These are phyloP conservation scores for Sandelia bainsii DNA, from an alignment of 2,797 vertebrate species.

Conservation along the genomic window DNA sequence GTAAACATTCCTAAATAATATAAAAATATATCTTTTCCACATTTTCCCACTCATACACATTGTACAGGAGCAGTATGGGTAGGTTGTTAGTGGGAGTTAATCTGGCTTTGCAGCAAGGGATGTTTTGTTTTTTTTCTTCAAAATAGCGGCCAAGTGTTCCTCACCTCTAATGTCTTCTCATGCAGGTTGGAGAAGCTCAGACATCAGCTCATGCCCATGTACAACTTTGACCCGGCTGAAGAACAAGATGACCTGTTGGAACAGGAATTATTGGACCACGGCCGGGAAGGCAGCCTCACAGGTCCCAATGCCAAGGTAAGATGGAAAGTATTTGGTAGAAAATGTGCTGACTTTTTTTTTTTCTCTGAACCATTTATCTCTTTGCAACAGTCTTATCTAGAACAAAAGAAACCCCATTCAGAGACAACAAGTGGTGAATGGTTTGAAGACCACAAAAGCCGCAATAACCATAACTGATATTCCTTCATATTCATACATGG, in stretches of 20 bases:
- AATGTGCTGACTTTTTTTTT: background rate
- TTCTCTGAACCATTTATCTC: background rate
- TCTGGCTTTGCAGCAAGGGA: background rate
- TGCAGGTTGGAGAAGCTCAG: conserved; percentile 95
- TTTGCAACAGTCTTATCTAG: background rate
- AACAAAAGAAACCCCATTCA: background rate
- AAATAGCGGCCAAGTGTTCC: background rate
- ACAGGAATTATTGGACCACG: conserved; percentile 95
- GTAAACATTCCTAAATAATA: background rate
- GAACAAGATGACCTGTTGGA: conserved; percentile 98
- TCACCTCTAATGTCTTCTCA: background rate
- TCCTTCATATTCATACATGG: background rate
- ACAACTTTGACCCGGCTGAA: conserved; percentile 97
- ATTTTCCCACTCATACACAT: background rate
- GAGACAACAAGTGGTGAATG: background rate
- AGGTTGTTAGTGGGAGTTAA: background rate
- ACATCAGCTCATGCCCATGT: conserved; percentile 99
- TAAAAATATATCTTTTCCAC: background rate
- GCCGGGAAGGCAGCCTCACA: conserved; percentile 88
- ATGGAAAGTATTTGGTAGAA: background rate
- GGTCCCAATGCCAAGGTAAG: conserved; percentile 90
- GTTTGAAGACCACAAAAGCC: background rate
- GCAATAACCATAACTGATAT: background rate
- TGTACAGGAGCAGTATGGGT: background rate
- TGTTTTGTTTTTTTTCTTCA: background rate